Evolutionary conservation across 1,140 invertebrate species (phyloP), one percentile per base, ranked within the genome.

Genomic region (Sinonovacula constricta): DNA sequence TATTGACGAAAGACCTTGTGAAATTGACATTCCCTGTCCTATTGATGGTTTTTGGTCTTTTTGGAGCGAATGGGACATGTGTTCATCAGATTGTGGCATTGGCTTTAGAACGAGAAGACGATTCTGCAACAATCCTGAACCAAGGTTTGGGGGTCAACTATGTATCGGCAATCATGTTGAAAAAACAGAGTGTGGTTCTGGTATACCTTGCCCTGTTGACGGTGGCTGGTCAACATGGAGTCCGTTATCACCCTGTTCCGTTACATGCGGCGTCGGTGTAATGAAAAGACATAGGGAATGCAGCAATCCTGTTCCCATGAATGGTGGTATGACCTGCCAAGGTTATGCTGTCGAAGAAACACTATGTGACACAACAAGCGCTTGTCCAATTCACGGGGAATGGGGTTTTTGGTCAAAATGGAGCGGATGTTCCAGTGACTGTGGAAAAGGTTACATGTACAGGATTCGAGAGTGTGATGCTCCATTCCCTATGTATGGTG

Each of bases 1-100:
- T 22, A 54, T 56, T 14, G 62, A 83, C 30, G 62, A 66, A 12
- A 65, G 62, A 24, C 39, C 49, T 45, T 82, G 81, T 31, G 68
- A 71, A 22, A 79, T 54, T 30, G 70, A 63, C 28, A 81, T 81
- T 24, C 67, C 65, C 3, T 88, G 90, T 70, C 86, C 85, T 31
- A 92, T 92, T 91, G 34, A 88, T 80, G 87, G 87, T 1, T 45
- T 62, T 1, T 89, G 88, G 88, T 81, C 82, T 0, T 3, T 63
- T 4, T 89, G 88, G 88, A 79, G 80, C 0, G 80, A 80, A 0
- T 89, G 86, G 84, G 82, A 80, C 65, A 39, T 51, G n/a, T 88
- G 86, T 57, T 86, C 82, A 0, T 67, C 51, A 12, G 72, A 62
- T 3, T 88, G 87, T 75, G 83, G 79, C 12, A 71, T 70, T 31